These are phyloP conservation scores for Diuraphis noxia DNA, from an alignment of 1,140 invertebrate species.

Conservation along the genomic window DNA sequence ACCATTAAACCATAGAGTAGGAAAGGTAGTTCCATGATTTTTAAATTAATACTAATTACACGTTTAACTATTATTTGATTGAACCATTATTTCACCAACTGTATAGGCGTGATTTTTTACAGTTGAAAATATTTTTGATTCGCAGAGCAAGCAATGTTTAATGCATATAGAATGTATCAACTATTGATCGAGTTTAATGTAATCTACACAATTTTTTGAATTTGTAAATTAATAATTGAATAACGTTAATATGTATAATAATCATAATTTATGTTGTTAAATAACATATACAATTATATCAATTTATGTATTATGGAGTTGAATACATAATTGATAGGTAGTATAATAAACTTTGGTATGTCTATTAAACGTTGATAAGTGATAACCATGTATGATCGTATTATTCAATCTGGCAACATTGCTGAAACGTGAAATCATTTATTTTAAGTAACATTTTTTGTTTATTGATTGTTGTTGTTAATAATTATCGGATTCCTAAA, in stretches of 20 bases:
- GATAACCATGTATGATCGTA: neutral
- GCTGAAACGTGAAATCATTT: neutral
- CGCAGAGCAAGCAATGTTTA: neutral
- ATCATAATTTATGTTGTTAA: neutral
- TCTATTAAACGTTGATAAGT: conserved; percentile 3
- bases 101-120: neutral
- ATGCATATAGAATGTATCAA: neutral
- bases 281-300: neutral
- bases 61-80: neutral
- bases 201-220: neutral
- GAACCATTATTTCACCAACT: neutral
- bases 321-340: neutral
- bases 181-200: too few relatives aligned
- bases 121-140: neutral
- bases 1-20: neutral
- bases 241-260: neutral
- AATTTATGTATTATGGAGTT: neutral
- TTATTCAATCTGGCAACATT: conserved; percentile 9
- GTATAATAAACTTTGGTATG: conserved; percentile 9
- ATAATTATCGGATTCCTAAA: neutral
- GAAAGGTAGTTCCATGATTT: neutral
- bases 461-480: neutral
- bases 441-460: conserved; percentile 7
- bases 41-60: neutral
- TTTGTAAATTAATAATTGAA: neutral